A percentile compares a stretch with the other conserved stretches of the same genome.
Conservation (phyloP, 2,113 vertebrate species). For the Dascyllus trimaculatus region DNA sequence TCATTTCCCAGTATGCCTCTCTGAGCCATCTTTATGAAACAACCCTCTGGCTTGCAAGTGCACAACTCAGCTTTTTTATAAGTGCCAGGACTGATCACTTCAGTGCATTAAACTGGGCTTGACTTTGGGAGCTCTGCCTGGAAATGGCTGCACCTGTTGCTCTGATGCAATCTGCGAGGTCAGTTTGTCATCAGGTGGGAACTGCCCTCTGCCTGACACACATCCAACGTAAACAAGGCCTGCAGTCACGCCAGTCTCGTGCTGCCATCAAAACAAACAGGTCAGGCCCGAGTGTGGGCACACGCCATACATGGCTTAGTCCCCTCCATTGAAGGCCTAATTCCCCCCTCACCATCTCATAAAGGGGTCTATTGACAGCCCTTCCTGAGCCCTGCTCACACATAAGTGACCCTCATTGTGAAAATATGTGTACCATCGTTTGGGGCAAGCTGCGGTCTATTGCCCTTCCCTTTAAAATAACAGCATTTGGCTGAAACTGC, state of each 20-base stretch:
- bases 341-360: slow-evolving; percentile 76
- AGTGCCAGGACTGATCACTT: background rate
- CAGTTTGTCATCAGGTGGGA: slow-evolving; percentile 60
- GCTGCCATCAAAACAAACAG: slow-evolving; percentile 83
- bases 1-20: background rate
- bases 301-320: slow-evolving; percentile 77
- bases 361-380: slow-evolving; percentile 82
- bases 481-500: slow-evolving; percentile 80
- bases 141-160: slow-evolving; percentile 44
- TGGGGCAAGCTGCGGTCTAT: slow-evolving; percentile 55
- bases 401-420: slow-evolving; percentile 79
- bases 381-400: slow-evolving; percentile 77
- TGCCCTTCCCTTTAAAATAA: slow-evolving; percentile 73
- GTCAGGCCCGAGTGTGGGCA: slow-evolving; percentile 51
- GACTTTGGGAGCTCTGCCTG: slow-evolving; percentile 14
- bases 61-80: background rate
- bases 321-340: slow-evolving; percentile 82
- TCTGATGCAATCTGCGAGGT: slow-evolving; percentile 75
- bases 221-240: slow-evolving; percentile 79
- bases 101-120: background rate
- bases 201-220: slow-evolving; percentile 62
- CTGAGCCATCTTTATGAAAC: background rate
- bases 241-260: slow-evolving; percentile 68
- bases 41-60: background rate
- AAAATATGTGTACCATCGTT: slow-evolving; percentile 75